A percentile compares a stretch with the other conserved stretches of the same genome.
Evolutionary conservation across 1,140 invertebrate genomes (phyloP).

Genomic region (Antheraea mylitta): DNA sequence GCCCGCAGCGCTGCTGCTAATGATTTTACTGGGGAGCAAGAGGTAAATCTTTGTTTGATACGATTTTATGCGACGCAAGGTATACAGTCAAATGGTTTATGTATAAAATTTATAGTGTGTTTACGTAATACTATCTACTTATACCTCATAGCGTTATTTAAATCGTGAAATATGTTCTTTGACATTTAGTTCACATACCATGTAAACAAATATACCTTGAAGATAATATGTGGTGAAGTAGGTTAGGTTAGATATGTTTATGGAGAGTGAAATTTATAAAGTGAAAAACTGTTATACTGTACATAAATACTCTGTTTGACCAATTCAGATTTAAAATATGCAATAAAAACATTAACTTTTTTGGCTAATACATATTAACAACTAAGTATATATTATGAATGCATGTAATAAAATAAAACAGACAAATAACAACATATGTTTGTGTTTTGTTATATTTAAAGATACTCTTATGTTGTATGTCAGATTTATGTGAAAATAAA

Average conservation of each 20-base stretch:
- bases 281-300: not conserved
- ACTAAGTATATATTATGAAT: too few species aligned
- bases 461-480: too few species aligned
- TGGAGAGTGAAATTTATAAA: not conserved
- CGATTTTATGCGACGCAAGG: constrained; percentile 30
- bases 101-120: constrained; percentile 42
- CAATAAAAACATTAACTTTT: too few species aligned
- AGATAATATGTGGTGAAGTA: not conserved
- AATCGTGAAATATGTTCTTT: not conserved
- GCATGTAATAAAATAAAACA: too few species aligned
- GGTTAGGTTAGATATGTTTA: not conserved
- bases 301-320: not conserved
- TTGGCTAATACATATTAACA: too few species aligned
- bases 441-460: too few species aligned
- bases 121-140: constrained; percentile 70
- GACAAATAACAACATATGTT: too few species aligned
- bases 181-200: constrained; percentile 7
- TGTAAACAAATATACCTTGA: constrained; percentile 48
- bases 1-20: constrained; percentile 64
- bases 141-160: constrained; percentile 20
- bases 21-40: constrained; percentile 72
- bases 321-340: too few species aligned
- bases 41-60: constrained; percentile 56
- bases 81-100: constrained; percentile 40
- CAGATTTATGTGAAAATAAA: too few species aligned